A percentile compares a stretch with the other conserved stretches of the same genome.
phyloP scores from a whole-genome alignment of 2,797 vertebrate genomes.

The Hippoglossus hippoglossus region DNA sequence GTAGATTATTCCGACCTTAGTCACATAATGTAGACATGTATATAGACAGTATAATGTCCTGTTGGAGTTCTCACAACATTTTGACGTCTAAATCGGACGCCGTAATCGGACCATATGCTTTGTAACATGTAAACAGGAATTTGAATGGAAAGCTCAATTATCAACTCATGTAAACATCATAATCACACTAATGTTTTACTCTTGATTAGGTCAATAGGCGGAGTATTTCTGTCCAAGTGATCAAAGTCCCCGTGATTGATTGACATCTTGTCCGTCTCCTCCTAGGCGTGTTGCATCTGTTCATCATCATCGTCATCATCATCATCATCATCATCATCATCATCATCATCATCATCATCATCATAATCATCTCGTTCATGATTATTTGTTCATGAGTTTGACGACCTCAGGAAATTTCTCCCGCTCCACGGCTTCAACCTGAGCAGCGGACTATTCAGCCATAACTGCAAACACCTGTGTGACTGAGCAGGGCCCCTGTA shows the following conservation, averaged over 20 bases:
- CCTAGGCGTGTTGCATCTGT: conserved; percentile 44
- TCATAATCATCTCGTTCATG: conserved; percentile 11
- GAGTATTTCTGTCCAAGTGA: no score
- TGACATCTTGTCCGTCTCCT: conserved; percentile 33
- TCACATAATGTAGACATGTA: no score
- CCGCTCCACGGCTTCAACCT: not conserved
- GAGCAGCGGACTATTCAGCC: conserved; percentile 29
- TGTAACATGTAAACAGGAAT: no score
- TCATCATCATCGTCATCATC: conserved; percentile 26
- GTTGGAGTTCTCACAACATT: no score
- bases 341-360: conserved; percentile 22
- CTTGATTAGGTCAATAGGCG: no score
- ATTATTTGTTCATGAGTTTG: conserved; percentile 29
- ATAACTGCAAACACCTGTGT: conserved; percentile 60
- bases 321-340: conserved; percentile 16
- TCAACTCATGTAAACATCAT: no score
- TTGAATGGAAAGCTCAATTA: no score
- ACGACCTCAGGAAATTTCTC: conserved; percentile 15
- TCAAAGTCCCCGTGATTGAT: conserved; percentile 39
- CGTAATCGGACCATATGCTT: no score
- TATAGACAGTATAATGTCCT: no score
- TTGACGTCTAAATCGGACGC: no score
- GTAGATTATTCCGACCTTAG: no score
- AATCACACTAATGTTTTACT: no score
- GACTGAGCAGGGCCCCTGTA: not conserved